These are phyloP conservation scores for Dasypus novemcinctus DNA, from an alignment of 2,113 vertebrate genomes.

Conservation along the genomic window DNA sequence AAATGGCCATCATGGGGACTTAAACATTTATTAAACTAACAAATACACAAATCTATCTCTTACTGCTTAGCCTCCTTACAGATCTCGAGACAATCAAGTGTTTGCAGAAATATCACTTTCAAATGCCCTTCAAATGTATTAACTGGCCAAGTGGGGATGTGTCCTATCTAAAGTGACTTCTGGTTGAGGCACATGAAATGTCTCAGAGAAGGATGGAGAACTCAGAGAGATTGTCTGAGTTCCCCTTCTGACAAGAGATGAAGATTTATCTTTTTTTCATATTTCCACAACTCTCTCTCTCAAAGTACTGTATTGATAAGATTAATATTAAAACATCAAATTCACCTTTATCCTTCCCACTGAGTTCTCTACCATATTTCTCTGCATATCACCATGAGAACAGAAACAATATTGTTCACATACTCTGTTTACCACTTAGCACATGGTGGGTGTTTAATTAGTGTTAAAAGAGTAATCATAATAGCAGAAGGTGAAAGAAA, in stretches of 20 bases:
- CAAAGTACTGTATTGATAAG: background rate
- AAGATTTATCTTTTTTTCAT: background rate
- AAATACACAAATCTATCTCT: background rate
- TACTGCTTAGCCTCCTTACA: background rate
- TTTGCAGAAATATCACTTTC: background rate
- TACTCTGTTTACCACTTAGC: constrained; percentile 35
- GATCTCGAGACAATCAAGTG: background rate
- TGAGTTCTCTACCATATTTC: constrained; percentile 11
- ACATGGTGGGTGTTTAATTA: constrained; percentile 61
- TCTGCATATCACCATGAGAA: background rate
- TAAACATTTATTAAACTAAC: constrained; percentile 3
- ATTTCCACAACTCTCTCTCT: background rate
- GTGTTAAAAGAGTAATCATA: constrained; percentile 51
- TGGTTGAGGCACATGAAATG: background rate
- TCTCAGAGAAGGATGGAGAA: background rate
- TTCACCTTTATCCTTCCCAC: background rate
- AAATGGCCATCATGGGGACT: background rate
- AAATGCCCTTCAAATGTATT: background rate
- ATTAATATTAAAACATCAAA: constrained; percentile 38
- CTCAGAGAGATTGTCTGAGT: background rate
- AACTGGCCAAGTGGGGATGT: background rate
- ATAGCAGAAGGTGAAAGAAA: constrained; percentile 30
- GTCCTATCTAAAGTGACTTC: background rate
- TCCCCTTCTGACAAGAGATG: background rate
- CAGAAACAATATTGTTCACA: background rate